Base-by-base conservation (phyloP, 2,113 vertebrate genomes). In the Chamaetylas fuelleborni region DNA sequence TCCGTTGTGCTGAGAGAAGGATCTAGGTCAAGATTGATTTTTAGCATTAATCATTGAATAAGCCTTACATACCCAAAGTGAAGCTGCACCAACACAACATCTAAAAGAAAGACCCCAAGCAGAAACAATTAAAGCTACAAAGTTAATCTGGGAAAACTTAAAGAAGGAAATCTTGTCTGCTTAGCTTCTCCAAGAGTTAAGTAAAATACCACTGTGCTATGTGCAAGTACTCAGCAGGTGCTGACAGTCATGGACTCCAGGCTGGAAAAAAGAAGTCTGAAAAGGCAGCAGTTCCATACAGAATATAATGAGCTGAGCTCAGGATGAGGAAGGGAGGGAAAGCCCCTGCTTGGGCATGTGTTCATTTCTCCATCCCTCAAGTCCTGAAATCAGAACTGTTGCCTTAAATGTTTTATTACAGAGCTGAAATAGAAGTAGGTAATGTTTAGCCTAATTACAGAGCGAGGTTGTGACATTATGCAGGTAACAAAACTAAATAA, bases 371-470 rank as follows among this genome's bases (percentile, higher is more conserved):
- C 11, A 20, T 53, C 31, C 57, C 53, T 79, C 6, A 8, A 40
- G 40, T 45, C 81, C 31, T 73, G 57, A 79, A 90, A 82, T 87
- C 66, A 81, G 74, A 92, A 69, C 43, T 42, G 36, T 57, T 72
- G 57, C 51, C 48, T 70, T 92, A 67, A 92, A 85, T 91, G 48
- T 89, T 92, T 76, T 70, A 84, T 91, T 45, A 23, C n/a, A 48
- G 48, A 85, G 84, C 86, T 87, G 89, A 82, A 76, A 87, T 3
- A 87, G 65, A 72, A 91, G 83, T 33, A 79, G 66, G 53, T 65
- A 18, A 61, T 76, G 58, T 94, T 96, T 72, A 90, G 61, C 70
- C 78, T 86, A 72, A 94, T 92, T 72, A 65, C 73, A 80, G 20
- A 5, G 34, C 45, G 61, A 95, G 57, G 78, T 47, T 87, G 62